A percentile compares a stretch with the other conserved stretches of the same genome.
phyloP scores from a whole-genome alignment of 2,888 invertebrate genomes.

The Lysandra coridon region DNA sequence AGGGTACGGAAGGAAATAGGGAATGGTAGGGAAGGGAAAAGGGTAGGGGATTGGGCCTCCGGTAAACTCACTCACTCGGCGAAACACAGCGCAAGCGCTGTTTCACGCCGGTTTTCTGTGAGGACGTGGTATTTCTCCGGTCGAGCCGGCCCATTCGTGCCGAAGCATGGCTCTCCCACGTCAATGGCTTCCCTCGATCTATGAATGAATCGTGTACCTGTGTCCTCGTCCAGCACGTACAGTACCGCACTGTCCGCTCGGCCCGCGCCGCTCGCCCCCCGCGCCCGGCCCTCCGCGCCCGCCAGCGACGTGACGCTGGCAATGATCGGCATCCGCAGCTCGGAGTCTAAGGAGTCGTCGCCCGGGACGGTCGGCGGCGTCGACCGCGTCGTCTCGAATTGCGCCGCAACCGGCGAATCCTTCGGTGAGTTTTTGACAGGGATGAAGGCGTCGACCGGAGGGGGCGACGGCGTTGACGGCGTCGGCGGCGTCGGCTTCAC shows the following conservation, averaged over 20 bases:
- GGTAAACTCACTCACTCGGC: too few species aligned
- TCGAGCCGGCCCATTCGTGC: too few species aligned
- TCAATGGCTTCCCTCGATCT: too few species aligned
- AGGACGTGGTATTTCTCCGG: too few species aligned
- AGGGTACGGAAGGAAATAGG: too few species aligned
- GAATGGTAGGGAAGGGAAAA: too few species aligned
- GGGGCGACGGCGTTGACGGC: background rate
- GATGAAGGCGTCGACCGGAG: background rate
- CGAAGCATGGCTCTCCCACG: too few species aligned
- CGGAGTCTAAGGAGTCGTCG: background rate
- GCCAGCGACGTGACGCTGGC: slow-evolving; percentile 25
- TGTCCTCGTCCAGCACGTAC: background rate
- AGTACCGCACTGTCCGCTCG: background rate
- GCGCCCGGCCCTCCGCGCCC: background rate
- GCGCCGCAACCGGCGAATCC: background rate
- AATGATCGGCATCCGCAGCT: background rate
- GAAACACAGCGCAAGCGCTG: too few species aligned
- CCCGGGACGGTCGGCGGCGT: background rate
- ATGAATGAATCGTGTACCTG: background rate
- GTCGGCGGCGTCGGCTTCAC: background rate
- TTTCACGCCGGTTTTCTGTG: too few species aligned
- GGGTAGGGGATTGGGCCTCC: too few species aligned
- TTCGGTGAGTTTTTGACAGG: background rate
- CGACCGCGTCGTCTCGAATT: background rate
- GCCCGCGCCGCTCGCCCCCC: background rate